Evolutionary conservation across 2,888 invertebrate species (phyloP).

Genomic region (Aporophyla lueneburgensis): DNA sequence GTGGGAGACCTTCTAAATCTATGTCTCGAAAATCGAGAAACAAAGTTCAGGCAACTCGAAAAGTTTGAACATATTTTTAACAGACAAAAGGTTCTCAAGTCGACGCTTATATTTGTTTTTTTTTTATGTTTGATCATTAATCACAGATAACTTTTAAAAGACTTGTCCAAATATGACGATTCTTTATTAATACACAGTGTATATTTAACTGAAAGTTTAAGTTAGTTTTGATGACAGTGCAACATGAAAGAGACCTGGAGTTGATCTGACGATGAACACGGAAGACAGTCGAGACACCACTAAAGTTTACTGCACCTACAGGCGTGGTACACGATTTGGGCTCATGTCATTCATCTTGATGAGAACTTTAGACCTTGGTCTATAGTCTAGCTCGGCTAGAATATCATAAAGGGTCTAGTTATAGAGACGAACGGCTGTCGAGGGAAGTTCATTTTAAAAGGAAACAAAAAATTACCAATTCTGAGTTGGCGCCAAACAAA

Average conservation of each 20-base stretch:
- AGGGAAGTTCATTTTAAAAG: not conserved
- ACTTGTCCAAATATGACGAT: not conserved
- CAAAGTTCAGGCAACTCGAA: not conserved
- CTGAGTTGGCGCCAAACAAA: not conserved
- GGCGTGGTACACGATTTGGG: not conserved
- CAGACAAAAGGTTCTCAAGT: not conserved
- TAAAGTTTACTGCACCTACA: not conserved
- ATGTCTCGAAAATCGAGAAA: not conserved
- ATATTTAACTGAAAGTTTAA: not conserved
- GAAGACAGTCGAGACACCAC: not conserved
- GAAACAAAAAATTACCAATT: not conserved
- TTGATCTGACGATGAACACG: not conserved
- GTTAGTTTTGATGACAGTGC: not conserved
- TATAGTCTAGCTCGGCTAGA: not conserved
- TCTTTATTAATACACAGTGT: not conserved
- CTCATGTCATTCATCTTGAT: not conserved
- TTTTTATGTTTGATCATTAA: not conserved
- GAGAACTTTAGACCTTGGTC: not conserved
- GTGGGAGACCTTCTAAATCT: too few relatives aligned
- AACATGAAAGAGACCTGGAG: not conserved
- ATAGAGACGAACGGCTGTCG: not conserved
- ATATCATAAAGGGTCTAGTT: not conserved
- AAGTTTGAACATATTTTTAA: slow-evolving; percentile 14
- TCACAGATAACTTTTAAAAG: not conserved
- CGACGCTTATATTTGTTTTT: not conserved